Base-by-base conservation (phyloP, 2,888 invertebrate species). In the Eristalis pertinax region DNA sequence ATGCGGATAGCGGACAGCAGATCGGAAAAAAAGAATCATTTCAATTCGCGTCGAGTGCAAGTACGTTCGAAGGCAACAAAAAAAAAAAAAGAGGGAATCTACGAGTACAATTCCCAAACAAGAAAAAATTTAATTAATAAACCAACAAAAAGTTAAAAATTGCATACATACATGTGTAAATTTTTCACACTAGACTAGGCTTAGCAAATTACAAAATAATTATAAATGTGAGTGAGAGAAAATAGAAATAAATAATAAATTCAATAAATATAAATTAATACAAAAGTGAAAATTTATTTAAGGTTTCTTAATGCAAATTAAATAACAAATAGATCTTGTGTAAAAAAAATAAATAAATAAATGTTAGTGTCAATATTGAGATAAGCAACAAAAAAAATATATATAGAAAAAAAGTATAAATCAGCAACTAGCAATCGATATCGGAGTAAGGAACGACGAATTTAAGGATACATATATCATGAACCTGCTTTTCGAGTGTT, bases 391-490 rank as follows among this genome's bases (percentile, higher is more conserved):
- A n/a, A n/a, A n/a, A n/a, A n/a, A n/a, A n/a, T n/a, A n/a, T n/a
- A 67, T 26, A 26, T 4, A 26, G 1, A 50, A 84, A 64, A 56
- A 63, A 11, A 67, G 22, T 4, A 41, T 38, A 68, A 74, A 58
- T 43, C 38, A 70, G 35, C 32, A 11, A 26, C 60, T 38, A 41
- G 77, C 80, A 82, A 86, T 82, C 86, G 86, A 78, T 78, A 83
- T 35, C 75, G 86, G 86, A 82, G 74, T 78, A 82, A 82, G 82
- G 72, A 86, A 79, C 72, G 78, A 75, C 86, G 82, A 82, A 78
- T 82, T 86, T 86, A 82, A 82, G 86, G 86, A 86, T 86, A 50
- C 50, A 50, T 50, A 86, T 69, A 64, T 75, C 78, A 82, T 83
- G 70, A 75, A 79, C 58, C 86, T 58, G 70, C 77, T 74, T 67